Percentiles rank a stretch among this genome's conserved stretches.
phyloP scores from a whole-genome alignment of 1,140 invertebrate species.

The Schlechtendalia chinensis region DNA sequence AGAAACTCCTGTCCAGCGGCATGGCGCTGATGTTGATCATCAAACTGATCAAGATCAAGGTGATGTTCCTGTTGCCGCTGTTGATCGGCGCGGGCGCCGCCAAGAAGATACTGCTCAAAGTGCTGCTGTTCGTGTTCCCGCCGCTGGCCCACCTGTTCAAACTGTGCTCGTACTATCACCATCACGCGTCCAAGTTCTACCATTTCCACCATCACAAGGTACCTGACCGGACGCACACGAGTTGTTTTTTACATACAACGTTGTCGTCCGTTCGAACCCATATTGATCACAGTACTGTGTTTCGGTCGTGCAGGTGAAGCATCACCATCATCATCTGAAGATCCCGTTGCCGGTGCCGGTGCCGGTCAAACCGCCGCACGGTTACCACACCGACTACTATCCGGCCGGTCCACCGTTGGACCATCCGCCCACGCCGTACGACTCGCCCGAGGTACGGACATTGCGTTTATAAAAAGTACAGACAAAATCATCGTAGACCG shows the following conservation, averaged over 20 bases:
- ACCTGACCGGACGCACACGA: slow-evolving; percentile 49
- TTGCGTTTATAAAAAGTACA: neutral
- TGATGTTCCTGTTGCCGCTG: slow-evolving; percentile 54
- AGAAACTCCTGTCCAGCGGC: slow-evolving; percentile 70
- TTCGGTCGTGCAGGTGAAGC: slow-evolving; percentile 58
- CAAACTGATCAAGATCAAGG: slow-evolving; percentile 65
- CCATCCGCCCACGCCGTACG: slow-evolving; percentile 25
- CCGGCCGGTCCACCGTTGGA: slow-evolving; percentile 30
- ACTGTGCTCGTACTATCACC: slow-evolving; percentile 76
- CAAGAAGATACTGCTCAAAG: slow-evolving; percentile 77
- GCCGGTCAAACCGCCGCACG: slow-evolving; percentile 52
- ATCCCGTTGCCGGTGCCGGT: slow-evolving; percentile 59
- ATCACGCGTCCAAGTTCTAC: slow-evolving; percentile 69
- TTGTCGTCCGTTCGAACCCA: too few species aligned
- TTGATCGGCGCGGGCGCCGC: slow-evolving; percentile 70
- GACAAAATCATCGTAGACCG: too few species aligned
- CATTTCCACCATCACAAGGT: slow-evolving; percentile 76
- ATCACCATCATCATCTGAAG: slow-evolving; percentile 62
- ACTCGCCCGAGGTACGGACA: slow-evolving; percentile 16
- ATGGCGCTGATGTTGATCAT: slow-evolving; percentile 73
- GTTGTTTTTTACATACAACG: too few species aligned
- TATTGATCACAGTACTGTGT: too few species aligned
- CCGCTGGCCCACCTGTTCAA: slow-evolving; percentile 79
- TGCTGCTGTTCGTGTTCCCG: slow-evolving; percentile 76
- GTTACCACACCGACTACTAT: slow-evolving; percentile 49